Conservation (phyloP, 2,888 invertebrate species). For the Eupithecia insigniata region DNA sequence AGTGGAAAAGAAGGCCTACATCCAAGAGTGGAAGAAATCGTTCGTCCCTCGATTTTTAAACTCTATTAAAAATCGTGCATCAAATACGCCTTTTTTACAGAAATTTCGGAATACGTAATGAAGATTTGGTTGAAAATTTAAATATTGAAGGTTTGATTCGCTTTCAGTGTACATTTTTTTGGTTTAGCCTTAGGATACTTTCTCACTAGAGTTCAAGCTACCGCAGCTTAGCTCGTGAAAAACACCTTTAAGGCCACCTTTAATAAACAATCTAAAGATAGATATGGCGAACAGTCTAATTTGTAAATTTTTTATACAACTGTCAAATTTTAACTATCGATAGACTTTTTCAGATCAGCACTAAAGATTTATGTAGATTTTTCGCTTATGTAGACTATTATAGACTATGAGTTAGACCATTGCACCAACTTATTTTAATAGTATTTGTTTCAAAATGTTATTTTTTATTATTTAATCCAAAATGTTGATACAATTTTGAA, state of each 20-base stretch:
- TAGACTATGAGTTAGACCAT: background rate
- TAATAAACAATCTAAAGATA: background rate
- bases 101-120: background rate
- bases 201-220: background rate
- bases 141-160: background rate
- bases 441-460: background rate
- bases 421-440: background rate
- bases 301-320: background rate
- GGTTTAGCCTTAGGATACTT: background rate
- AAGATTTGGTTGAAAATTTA: background rate
- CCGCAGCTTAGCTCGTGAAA: background rate
- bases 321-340: background rate
- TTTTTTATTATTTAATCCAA: background rate
- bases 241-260: background rate
- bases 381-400: background rate
- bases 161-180: background rate
- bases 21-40: too few relatives aligned
- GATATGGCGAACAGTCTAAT: background rate
- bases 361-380: background rate
- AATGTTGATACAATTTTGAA: background rate
- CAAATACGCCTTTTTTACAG: background rate
- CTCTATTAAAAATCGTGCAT: background rate
- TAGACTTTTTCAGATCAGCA: conserved; percentile 6
- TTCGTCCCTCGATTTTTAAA: too few relatives aligned
- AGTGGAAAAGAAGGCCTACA: too few relatives aligned